Conservation (phyloP, 2,797 vertebrate species). For the Syndactyla subalaris region DNA sequence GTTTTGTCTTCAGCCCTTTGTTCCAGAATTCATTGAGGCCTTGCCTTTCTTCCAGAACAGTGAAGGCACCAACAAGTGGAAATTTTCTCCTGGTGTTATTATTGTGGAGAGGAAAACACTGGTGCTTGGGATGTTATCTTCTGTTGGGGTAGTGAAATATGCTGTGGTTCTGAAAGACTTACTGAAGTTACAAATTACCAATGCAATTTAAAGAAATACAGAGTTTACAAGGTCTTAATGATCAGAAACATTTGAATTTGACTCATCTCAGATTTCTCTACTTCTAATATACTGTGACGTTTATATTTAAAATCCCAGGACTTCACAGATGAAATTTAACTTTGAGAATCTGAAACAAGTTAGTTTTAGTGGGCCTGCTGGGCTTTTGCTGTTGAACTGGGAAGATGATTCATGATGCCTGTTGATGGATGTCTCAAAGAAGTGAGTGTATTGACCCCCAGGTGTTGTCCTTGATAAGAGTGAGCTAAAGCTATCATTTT, state of each 20-base stretch:
- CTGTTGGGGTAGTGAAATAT: background rate
- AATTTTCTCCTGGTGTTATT: background rate
- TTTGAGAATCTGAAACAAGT: background rate
- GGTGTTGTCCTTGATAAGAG: background rate
- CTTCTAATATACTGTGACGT: background rate
- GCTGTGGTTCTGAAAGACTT: background rate
- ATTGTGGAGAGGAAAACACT: background rate
- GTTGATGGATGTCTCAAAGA: background rate
- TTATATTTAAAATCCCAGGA: background rate
- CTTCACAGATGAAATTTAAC: background rate
- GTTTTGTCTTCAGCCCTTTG: background rate
- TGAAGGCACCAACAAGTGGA: background rate
- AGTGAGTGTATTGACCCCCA: background rate
- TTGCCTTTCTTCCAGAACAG: background rate
- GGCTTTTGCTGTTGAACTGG: background rate
- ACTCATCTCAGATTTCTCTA: background rate
- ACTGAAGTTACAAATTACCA: constrained; percentile 43
- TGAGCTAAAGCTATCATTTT: background rate
- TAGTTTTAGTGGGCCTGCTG: background rate
- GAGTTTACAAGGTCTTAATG: background rate
- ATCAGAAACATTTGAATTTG: background rate
- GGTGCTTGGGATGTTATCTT: background rate
- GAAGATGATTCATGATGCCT: background rate
- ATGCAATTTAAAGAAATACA: constrained; percentile 65
- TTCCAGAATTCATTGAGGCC: background rate